Conservation (phyloP, 2,113 vertebrate species). For the Bos taurus region DNA sequence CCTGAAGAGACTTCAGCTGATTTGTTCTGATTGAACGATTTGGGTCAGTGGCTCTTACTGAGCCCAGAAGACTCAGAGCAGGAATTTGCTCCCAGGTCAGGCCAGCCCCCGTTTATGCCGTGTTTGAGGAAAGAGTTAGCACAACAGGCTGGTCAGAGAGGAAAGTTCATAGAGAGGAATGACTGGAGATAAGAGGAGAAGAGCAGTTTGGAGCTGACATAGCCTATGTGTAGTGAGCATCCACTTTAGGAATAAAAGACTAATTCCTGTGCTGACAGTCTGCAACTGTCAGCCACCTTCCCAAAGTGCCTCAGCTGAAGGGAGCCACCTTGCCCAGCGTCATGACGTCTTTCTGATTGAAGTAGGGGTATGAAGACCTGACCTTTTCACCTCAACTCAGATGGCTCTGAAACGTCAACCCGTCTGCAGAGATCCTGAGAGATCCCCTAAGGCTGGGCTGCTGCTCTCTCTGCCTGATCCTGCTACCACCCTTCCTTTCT, state of each 20-base stretch:
- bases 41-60: neutral
- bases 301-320: neutral
- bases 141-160: neutral
- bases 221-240: neutral
- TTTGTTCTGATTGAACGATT: neutral
- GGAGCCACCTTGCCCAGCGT: neutral
- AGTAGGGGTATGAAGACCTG: neutral
- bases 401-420: neutral
- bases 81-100: neutral
- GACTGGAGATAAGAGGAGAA: neutral
- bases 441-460: neutral
- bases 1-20: neutral
- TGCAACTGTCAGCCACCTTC: neutral
- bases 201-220: neutral
- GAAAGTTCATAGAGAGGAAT: neutral
- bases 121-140: neutral
- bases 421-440: neutral
- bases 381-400: neutral
- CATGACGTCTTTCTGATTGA: neutral
- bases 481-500: neutral
- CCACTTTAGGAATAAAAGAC: neutral
- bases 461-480: neutral
- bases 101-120: neutral
- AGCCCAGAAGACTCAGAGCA: neutral
- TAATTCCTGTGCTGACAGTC: neutral